phyloP scores from a whole-genome alignment of 2,888 invertebrate species.

The Anorthoa munda region DNA sequence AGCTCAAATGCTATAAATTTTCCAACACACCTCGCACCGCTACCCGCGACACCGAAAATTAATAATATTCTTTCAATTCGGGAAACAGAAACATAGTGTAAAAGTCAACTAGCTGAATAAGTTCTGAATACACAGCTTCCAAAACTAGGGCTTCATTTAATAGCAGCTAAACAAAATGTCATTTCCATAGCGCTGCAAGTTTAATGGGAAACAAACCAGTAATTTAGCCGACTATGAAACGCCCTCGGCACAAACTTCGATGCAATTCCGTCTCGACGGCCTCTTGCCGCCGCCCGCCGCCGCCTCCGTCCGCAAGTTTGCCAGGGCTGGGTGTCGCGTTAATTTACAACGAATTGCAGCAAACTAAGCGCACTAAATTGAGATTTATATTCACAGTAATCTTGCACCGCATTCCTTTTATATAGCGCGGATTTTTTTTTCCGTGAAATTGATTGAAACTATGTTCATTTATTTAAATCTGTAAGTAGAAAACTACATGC shows the following conservation, averaged over 20 bases:
- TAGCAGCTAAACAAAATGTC: constrained; percentile 42
- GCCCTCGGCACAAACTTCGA: constrained; percentile 66
- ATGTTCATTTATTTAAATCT: not conserved
- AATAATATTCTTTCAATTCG: constrained; percentile 50
- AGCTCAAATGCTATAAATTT: constrained; percentile 78
- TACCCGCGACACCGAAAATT: constrained; percentile 64
- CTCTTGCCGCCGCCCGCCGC: constrained; percentile 53
- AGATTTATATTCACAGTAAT: constrained; percentile 49
- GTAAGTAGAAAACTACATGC: not conserved
- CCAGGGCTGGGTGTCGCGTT: constrained; percentile 54
- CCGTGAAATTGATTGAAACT: not conserved
- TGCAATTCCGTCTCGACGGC: constrained; percentile 65
- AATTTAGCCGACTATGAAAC: constrained; percentile 70
- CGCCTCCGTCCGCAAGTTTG: constrained; percentile 54
- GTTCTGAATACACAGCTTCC: constrained; percentile 1
- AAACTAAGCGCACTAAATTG: constrained; percentile 58
- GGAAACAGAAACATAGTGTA: not conserved
- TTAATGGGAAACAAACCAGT: constrained; percentile 74
- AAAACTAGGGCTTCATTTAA: constrained; percentile 22
- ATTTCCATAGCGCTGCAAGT: constrained; percentile 61
- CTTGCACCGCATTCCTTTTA: constrained; percentile 33
- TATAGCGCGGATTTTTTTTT: not conserved
- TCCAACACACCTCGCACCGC: constrained; percentile 71
- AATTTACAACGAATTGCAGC: constrained; percentile 59
- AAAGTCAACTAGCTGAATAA: not conserved